Percentiles rank a stretch among this genome's conserved stretches.
These are phyloP conservation scores for Athalia cordata DNA, from an alignment of 2,888 invertebrate genomes.

Conservation along the genomic window DNA sequence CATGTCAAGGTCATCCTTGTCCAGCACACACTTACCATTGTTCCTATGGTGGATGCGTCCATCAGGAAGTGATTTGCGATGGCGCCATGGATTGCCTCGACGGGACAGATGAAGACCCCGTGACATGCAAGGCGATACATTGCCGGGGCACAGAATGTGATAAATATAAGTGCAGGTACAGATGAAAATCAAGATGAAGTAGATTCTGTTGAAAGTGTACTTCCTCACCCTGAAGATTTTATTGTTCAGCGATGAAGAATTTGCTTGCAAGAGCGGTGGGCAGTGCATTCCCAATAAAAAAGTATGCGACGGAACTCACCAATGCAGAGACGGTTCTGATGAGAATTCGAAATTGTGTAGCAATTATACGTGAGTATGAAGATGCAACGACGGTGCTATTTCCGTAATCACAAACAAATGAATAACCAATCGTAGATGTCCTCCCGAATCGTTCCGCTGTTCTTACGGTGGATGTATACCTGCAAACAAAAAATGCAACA, in stretches of 20 bases:
- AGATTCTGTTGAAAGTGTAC: background rate
- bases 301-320: constrained; percentile 60
- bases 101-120: constrained; percentile 58
- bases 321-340: constrained; percentile 62
- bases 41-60: constrained; percentile 61
- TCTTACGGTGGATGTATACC: constrained; percentile 61
- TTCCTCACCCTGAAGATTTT: background rate
- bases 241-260: constrained; percentile 53
- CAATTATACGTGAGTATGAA: constrained; percentile 50
- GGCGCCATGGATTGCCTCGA: constrained; percentile 62
- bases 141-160: constrained; percentile 55
- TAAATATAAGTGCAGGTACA: constrained; percentile 56
- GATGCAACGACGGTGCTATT: background rate
- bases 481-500: constrained; percentile 55
- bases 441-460: constrained; percentile 57
- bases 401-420: background rate
- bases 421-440: constrained; percentile 52
- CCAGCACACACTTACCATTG: constrained; percentile 58
- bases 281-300: constrained; percentile 57
- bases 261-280: constrained; percentile 54
- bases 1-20: constrained; percentile 60
- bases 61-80: constrained; percentile 61
- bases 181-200: background rate
- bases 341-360: constrained; percentile 56
- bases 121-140: constrained; percentile 54